These are phyloP conservation scores for Idaea aversata DNA, from an alignment of 2,888 invertebrate genomes.

Conservation along the genomic window DNA sequence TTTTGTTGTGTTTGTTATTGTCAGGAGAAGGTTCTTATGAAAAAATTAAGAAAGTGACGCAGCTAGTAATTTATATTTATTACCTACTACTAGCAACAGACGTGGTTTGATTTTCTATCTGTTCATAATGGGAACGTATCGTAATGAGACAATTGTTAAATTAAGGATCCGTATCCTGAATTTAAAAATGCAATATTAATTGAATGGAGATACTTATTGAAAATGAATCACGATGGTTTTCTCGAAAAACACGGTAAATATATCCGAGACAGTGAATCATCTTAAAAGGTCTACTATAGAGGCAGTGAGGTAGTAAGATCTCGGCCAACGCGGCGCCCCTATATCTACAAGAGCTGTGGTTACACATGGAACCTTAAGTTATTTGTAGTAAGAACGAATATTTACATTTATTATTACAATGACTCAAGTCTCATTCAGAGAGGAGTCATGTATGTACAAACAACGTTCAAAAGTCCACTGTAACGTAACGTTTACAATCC, in stretches of 20 bases:
- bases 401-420: background rate
- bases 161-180: background rate
- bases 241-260: slow-evolving; percentile 43
- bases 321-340: background rate
- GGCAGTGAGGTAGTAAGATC: background rate
- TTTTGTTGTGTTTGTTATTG: too few relatives aligned
- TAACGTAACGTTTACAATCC: too few relatives aligned
- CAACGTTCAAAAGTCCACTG: too few relatives aligned
- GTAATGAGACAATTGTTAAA: too few relatives aligned
- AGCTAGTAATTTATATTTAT: too few relatives aligned
- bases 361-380: background rate
- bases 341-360: background rate
- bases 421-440: background rate
- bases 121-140: background rate
- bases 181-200: background rate
- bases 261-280: slow-evolving; percentile 40
- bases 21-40: too few relatives aligned
- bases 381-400: background rate
- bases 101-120: too few relatives aligned
- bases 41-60: too few relatives aligned
- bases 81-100: too few relatives aligned
- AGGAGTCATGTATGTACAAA: background rate
- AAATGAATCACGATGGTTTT: slow-evolving; percentile 39
- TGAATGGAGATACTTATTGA: background rate
- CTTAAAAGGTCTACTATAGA: background rate